phyloP scores from a whole-genome alignment of 1,140 invertebrate species.

The Diorhabda sublineata region DNA sequence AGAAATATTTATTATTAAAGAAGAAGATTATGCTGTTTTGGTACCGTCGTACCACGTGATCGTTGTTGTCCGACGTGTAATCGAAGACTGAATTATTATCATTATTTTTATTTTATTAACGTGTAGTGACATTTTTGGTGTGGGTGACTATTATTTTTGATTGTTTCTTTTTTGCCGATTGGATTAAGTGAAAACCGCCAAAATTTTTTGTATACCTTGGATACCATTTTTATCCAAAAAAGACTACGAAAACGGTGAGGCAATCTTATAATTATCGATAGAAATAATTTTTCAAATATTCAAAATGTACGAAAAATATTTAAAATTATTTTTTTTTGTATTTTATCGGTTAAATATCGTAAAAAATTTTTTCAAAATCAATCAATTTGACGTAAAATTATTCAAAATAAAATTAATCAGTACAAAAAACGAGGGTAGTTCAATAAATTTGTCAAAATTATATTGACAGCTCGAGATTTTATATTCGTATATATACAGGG shows the following conservation, averaged over 20 bases:
- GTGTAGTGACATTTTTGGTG: not conserved
- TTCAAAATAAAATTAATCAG: too few species aligned
- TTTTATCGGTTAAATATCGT: not conserved
- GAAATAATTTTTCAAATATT: too few species aligned
- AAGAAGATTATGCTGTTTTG: constrained; percentile 26
- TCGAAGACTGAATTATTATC: constrained; percentile 4
- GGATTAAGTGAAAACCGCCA: constrained; percentile 30
- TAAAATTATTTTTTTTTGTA: not conserved
- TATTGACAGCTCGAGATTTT: too few species aligned
- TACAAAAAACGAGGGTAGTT: too few species aligned
- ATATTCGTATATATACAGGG: too few species aligned
- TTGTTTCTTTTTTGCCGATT: constrained; percentile 17
- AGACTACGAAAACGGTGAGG: constrained; percentile 32
- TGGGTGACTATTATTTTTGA: constrained; percentile 20
- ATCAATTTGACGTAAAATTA: too few species aligned
- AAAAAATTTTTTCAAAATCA: not conserved
- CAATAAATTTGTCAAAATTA: too few species aligned
- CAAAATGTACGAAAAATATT: too few species aligned
- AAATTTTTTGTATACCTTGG: constrained; percentile 41
- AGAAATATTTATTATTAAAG: constrained; percentile 29
- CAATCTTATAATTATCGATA: not conserved
- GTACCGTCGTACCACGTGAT: constrained; percentile 12
- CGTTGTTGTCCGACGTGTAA: constrained; percentile 1
- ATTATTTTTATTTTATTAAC: constrained; percentile 2
- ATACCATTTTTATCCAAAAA: constrained; percentile 35